Conservation (phyloP, 2,888 invertebrate species). For the Antheraea yamamai region DNA sequence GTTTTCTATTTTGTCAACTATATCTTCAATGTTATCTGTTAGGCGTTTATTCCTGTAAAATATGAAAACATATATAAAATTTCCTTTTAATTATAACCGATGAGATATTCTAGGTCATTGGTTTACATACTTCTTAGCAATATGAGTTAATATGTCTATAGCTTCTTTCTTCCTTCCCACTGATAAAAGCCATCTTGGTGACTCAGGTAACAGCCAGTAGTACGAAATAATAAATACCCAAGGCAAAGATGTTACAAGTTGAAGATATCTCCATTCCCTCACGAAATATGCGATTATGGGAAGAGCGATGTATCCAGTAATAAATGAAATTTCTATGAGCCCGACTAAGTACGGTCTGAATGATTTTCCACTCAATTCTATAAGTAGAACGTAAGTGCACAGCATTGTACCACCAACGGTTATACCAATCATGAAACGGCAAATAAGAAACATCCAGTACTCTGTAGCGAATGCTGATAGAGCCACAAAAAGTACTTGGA, state of each 20-base stretch:
- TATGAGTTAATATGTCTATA: slow-evolving; percentile 82
- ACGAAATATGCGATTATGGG: slow-evolving; percentile 83
- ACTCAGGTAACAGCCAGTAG: slow-evolving; percentile 88
- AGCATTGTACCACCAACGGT: slow-evolving; percentile 86
- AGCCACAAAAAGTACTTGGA: slow-evolving; percentile 80
- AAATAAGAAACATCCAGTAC: slow-evolving; percentile 82
- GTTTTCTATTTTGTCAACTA: slow-evolving; percentile 62
- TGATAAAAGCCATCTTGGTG: slow-evolving; percentile 89
- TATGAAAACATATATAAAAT: background rate
- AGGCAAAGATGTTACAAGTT: slow-evolving; percentile 78
- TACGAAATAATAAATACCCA: slow-evolving; percentile 81
- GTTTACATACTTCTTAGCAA: slow-evolving; percentile 75
- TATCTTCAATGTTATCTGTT: slow-evolving; percentile 52
- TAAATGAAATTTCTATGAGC: slow-evolving; percentile 79
- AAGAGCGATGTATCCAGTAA: slow-evolving; percentile 79
- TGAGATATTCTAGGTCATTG: no score
- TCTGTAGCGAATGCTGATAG: slow-evolving; percentile 80
- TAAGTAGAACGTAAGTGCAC: slow-evolving; percentile 84
- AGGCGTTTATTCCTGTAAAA: slow-evolving; percentile 69
- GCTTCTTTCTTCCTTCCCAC: slow-evolving; percentile 85
- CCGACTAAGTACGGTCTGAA: slow-evolving; percentile 80
- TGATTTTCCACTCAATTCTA: slow-evolving; percentile 83
- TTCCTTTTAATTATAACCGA: background rate
- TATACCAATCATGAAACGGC: slow-evolving; percentile 82
- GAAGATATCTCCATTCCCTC: slow-evolving; percentile 83